Evolutionary conservation across 2,888 invertebrate genomes (phyloP).

Genomic region (Cremastinae sp.): DNA sequence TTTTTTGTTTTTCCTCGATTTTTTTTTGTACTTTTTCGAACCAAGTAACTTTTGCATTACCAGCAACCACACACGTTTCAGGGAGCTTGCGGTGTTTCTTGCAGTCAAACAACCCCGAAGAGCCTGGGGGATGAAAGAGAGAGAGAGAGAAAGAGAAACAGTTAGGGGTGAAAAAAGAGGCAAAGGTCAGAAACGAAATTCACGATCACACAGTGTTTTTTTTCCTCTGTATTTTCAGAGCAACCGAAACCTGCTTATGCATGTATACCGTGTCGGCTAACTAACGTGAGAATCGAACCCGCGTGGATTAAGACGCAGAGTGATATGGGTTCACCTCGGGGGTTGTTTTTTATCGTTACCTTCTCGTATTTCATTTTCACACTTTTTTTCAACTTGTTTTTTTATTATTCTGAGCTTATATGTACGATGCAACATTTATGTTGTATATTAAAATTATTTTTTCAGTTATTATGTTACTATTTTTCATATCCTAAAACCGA

Average conservation of each 20-base stretch:
- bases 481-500: too few species aligned
- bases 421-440: too few species aligned
- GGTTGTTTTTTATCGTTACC: neutral
- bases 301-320: slow-evolving; percentile 2
- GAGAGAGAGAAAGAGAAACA: neutral
- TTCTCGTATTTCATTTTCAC: too few species aligned
- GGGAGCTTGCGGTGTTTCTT: too few species aligned
- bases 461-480: neutral
- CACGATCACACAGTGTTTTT: neutral
- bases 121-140: too few species aligned
- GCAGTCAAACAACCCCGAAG: too few species aligned
- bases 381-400: too few species aligned
- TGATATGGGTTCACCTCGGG: neutral
- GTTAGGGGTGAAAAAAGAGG: neutral
- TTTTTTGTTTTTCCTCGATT: too few species aligned
- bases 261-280: neutral
- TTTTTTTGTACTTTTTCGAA: neutral
- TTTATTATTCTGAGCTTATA: too few species aligned
- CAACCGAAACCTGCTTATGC: neutral
- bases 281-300: neutral
- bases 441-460: too few species aligned
- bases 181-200: neutral
- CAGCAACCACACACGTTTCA: slow-evolving; percentile 1
- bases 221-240: slow-evolving; percentile 1
- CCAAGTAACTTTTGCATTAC: slow-evolving; percentile 18